These are phyloP conservation scores for Spisula solida DNA, from an alignment of 2,888 invertebrate species.

Conservation along the genomic window DNA sequence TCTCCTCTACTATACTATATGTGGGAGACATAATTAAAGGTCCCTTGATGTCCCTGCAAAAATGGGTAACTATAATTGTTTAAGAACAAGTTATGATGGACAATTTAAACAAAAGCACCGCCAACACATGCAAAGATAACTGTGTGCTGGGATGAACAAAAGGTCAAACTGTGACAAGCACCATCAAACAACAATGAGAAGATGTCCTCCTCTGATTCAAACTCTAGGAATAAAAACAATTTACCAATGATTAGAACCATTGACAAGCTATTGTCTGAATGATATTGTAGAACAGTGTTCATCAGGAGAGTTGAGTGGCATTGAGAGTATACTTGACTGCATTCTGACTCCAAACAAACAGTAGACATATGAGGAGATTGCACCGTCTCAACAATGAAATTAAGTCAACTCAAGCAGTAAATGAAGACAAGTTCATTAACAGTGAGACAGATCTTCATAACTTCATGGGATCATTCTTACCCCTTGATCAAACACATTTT, in stretches of 20 bases:
- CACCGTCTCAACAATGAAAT: neutral
- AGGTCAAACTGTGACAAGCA: neutral
- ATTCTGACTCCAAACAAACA: neutral
- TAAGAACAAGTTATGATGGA: no score
- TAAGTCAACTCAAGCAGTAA: neutral
- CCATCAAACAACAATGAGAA: neutral
- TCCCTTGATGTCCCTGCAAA: no score
- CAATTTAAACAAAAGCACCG: no score
- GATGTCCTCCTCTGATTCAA: neutral
- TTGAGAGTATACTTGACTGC: neutral
- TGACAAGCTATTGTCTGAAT: slow-evolving; percentile 5
- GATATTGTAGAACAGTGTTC: neutral
- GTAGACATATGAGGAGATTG: neutral
- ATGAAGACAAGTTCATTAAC: neutral
- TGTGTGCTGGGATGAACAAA: neutral
- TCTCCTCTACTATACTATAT: no score
- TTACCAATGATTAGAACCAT: neutral
- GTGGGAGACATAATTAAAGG: no score
- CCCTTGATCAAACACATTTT: no score
- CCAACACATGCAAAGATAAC: no score
- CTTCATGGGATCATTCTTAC: no score
- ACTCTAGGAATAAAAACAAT: neutral
- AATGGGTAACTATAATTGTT: no score
- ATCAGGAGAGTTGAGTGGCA: neutral
- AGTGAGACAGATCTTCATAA: neutral